These are phyloP conservation scores for Micronycteris hirsuta DNA, from an alignment of 2,113 vertebrate genomes.

Conservation along the genomic window DNA sequence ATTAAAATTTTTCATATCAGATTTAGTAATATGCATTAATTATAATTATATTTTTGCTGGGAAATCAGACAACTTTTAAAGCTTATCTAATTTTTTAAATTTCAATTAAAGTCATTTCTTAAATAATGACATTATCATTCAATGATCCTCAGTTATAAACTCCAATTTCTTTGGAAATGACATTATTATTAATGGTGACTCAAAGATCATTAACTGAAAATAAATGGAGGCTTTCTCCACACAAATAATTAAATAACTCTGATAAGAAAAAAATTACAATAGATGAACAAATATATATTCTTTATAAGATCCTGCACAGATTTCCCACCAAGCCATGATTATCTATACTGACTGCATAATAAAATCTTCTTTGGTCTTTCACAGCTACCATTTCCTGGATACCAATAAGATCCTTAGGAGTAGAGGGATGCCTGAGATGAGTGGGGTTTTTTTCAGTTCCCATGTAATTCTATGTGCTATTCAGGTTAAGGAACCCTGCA, in stretches of 20 bases:
- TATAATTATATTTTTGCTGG: not conserved
- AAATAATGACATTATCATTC: not conserved
- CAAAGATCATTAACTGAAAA: not conserved
- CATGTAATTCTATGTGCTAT: not conserved
- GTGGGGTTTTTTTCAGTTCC: not conserved
- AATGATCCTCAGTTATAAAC: not conserved
- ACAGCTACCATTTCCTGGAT: not conserved
- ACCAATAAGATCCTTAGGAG: not conserved
- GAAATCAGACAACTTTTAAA: constrained; percentile 1
- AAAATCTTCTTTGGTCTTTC: not conserved
- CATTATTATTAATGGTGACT: not conserved
- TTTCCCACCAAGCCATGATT: not conserved
- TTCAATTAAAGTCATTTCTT: not conserved
- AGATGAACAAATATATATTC: not conserved
- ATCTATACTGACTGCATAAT: not conserved
- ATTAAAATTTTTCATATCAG: not conserved
- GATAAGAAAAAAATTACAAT: not conserved
- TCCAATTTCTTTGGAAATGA: not conserved
- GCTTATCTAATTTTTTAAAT: constrained; percentile 4
- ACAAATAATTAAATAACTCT: not conserved
- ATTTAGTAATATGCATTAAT: not conserved
- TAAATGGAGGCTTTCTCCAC: not conserved
- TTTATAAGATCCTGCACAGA: not conserved
- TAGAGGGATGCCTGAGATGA: not conserved
- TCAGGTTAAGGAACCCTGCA: not conserved